phyloP scores from a whole-genome alignment of 2,113 vertebrate species.

The Nymphicus hollandicus region DNA sequence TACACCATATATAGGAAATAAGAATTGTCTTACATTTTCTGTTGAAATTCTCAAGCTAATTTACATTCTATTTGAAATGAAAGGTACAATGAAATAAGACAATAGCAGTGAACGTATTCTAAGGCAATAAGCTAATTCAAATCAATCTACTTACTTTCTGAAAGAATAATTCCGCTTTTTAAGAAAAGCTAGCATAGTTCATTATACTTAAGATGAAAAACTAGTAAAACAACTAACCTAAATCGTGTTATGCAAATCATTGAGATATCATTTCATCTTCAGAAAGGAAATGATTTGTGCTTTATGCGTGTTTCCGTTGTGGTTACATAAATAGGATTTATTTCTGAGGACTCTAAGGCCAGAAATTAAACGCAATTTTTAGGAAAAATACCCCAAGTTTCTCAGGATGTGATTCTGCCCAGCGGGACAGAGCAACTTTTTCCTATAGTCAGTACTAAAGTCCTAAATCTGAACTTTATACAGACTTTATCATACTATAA shows the following conservation, averaged over 20 bases:
- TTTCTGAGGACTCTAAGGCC: not conserved
- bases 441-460: not conserved
- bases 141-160: not conserved
- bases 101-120: not conserved
- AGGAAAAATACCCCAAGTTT: not conserved
- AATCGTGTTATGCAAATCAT: not conserved
- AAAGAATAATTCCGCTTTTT: not conserved
- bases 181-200: not conserved
- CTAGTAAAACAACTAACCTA: conserved; percentile 6
- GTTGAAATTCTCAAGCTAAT: not conserved
- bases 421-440: not conserved
- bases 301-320: not conserved
- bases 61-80: conserved; percentile 2
- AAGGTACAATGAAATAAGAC: conserved; percentile 10
- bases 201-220: not conserved
- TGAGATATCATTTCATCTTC: not conserved
- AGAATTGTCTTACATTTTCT: not conserved
- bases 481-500: not conserved
- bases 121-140: not conserved
- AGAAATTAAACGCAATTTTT: not conserved
- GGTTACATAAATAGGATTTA: not conserved
- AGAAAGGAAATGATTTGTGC: conserved; percentile 26
- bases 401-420: not conserved
- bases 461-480: not conserved
- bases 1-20: conserved; percentile 41